Evolutionary conservation across 2,797 vertebrate species (phyloP).

Genomic region (Selene dorsalis): DNA sequence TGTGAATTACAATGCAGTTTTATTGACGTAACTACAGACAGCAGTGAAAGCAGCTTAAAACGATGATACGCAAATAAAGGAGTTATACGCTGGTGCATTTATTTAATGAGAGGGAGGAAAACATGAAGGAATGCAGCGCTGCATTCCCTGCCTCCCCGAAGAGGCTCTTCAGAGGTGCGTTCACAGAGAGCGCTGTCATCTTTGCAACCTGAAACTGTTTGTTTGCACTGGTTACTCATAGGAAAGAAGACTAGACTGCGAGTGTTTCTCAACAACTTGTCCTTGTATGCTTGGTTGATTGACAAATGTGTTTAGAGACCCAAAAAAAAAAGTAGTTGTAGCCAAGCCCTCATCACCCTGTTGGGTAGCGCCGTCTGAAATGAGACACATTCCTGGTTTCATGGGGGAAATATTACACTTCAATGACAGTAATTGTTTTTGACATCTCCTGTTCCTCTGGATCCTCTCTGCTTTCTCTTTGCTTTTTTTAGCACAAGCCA

Average conservation of each 20-base stretch:
- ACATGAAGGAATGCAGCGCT: conserved; percentile 49
- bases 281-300: conserved; percentile 58
- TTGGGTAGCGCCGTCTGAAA: conserved; percentile 25
- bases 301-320: conserved; percentile 74
- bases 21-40: conserved; percentile 37
- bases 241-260: conserved; percentile 21
- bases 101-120: conserved; percentile 55
- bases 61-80: conserved; percentile 16
- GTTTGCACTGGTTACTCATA: conserved; percentile 48
- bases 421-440: conserved; percentile 45
- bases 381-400: conserved; percentile 24
- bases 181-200: conserved; percentile 45
- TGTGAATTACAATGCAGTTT: conserved; percentile 37
- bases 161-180: conserved; percentile 13
- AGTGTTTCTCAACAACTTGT: conserved; percentile 46
- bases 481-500: conserved; percentile 19
- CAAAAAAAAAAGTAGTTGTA: conserved; percentile 20
- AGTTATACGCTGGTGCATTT: conserved; percentile 27
- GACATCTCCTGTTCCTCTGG: conserved; percentile 40
- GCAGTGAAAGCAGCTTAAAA: conserved; percentile 33
- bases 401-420: conserved; percentile 48
- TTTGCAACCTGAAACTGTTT: conserved; percentile 51
- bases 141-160: conserved; percentile 17
- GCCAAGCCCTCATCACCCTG: conserved; percentile 13
- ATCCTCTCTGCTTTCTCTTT: conserved; percentile 11